A percentile compares a stretch with the other conserved stretches of the same genome.
Conservation (phyloP, 2,797 vertebrate species). For the Delichon dasypus region DNA sequence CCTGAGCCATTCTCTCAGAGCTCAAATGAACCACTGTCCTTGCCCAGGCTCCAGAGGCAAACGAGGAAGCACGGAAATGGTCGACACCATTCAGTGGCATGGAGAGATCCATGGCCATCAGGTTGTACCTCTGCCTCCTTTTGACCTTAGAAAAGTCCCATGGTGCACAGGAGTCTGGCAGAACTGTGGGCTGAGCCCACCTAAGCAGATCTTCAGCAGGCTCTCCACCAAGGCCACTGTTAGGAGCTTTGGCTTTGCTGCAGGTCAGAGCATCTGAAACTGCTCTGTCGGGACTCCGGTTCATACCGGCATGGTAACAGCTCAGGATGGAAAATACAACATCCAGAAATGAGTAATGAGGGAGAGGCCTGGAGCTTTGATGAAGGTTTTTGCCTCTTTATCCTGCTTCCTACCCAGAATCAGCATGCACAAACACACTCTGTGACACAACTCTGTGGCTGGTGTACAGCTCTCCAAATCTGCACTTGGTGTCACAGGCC, state of each 20-base stretch:
- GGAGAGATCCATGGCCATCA: neutral
- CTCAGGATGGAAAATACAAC: neutral
- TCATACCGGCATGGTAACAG: neutral
- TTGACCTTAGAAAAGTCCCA: neutral
- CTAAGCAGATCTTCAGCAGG: neutral
- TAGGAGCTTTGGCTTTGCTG: neutral
- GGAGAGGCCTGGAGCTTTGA: neutral
- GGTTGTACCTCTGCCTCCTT: neutral
- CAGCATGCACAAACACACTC: fast-evolving
- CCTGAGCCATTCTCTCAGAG: neutral
- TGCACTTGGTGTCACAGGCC: neutral
- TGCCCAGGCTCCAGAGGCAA: neutral
- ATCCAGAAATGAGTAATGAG: neutral
- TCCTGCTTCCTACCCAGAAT: neutral
- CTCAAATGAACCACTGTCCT: neutral
- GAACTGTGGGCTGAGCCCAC: neutral
- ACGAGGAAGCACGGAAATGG: fast-evolving
- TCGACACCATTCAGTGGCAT: neutral
- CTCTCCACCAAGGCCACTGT: neutral
- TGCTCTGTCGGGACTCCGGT: neutral
- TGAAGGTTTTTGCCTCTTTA: neutral
- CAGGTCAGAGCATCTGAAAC: neutral
- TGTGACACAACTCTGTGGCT: neutral
- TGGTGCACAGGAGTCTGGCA: neutral
- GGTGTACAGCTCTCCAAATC: neutral